These are phyloP conservation scores for Euschistus heros DNA, from an alignment of 1,140 invertebrate species.

Conservation along the genomic window DNA sequence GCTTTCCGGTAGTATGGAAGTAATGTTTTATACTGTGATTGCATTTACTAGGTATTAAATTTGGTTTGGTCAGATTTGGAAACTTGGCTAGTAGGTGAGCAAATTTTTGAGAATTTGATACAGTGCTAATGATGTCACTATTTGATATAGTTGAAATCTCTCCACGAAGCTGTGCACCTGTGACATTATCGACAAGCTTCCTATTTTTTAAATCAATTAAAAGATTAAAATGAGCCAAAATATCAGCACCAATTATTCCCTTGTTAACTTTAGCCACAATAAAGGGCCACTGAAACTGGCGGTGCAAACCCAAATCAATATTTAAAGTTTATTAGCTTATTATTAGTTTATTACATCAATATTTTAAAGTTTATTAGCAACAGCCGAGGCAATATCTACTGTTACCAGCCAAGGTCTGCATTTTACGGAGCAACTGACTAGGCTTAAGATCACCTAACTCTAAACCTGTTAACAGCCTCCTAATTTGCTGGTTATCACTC, in stretches of 20 bases:
- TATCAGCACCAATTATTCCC: conserved; percentile 10
- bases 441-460: background rate
- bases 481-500: background rate
- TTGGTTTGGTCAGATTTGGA: conserved; percentile 7
- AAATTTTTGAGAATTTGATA: conserved; percentile 6
- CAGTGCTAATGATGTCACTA: background rate
- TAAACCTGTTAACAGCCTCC: background rate
- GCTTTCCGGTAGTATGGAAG: conserved; percentile 32
- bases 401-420: background rate
- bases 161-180: background rate
- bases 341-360: background rate
- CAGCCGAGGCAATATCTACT: background rate
- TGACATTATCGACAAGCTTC: background rate
- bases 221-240: conserved; percentile 15
- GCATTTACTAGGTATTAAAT: conserved; percentile 1
- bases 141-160: too few species aligned
- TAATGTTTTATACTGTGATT: conserved; percentile 5
- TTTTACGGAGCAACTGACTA: background rate
- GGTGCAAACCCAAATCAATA: conserved; percentile 46
- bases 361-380: background rate
- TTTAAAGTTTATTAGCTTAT: background rate
- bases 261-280: conserved; percentile 8
- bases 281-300: conserved; percentile 33
- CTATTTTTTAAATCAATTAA: conserved; percentile 10
- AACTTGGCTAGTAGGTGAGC: background rate